Evolutionary conservation across 2,113 vertebrate species (phyloP).

Genomic region (Craseonycteris thonglongyai): DNA sequence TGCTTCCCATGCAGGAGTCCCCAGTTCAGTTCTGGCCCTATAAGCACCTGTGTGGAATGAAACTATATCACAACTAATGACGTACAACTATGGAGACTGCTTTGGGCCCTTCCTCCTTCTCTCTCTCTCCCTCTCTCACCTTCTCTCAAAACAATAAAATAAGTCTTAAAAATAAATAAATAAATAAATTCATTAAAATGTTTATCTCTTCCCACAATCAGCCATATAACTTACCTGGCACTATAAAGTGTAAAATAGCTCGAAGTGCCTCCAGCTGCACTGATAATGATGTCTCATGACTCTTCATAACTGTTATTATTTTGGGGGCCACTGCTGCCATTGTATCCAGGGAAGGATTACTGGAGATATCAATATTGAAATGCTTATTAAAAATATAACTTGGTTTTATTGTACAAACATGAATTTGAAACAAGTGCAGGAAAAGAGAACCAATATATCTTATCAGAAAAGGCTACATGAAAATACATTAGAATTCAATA

Average conservation of each 20-base stretch:
- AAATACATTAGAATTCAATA: neutral
- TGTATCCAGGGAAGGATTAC: conserved; percentile 86
- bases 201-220: neutral
- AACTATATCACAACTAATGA: too few relatives aligned
- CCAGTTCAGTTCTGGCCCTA: too few relatives aligned
- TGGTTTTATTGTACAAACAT: neutral
- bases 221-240: conserved; percentile 67
- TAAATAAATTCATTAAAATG: neutral
- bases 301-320: conserved; percentile 86
- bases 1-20: too few relatives aligned
- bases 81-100: too few relatives aligned
- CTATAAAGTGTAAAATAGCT: conserved; percentile 87
- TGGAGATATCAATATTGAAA: conserved; percentile 67
- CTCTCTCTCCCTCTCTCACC: too few relatives aligned
- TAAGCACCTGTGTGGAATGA: too few relatives aligned
- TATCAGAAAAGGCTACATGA: neutral
- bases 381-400: neutral
- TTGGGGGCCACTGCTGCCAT: conserved; percentile 84
- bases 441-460: neutral
- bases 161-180: too few relatives aligned
- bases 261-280: conserved; percentile 91
- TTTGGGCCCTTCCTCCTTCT: too few relatives aligned
- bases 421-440: neutral
- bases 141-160: too few relatives aligned
- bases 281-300: conserved; percentile 82